These are phyloP conservation scores for Thereva unica DNA, from an alignment of 2,888 invertebrate genomes.

Conservation along the genomic window DNA sequence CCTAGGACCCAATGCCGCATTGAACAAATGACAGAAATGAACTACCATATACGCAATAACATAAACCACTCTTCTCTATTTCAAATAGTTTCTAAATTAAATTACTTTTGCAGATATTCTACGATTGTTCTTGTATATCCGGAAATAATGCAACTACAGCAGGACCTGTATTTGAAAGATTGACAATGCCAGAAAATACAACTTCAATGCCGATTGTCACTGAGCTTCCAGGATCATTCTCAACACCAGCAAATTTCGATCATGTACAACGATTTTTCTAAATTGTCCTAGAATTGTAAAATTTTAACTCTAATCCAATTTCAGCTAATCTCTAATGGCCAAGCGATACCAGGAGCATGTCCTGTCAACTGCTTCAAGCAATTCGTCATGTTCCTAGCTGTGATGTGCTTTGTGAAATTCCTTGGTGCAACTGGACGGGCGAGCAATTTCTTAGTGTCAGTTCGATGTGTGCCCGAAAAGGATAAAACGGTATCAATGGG, in stretches of 20 bases:
- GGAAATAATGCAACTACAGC: conserved; percentile 42
- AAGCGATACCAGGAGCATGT: conserved; percentile 62
- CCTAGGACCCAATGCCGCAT: no score
- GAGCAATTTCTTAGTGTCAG: conserved; percentile 66
- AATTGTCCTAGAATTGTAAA: background rate
- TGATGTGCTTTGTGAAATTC: conserved; percentile 65
- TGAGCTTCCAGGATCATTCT: conserved; percentile 6
- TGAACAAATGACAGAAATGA: no score
- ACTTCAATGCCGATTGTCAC: conserved; percentile 5
- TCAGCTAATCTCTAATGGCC: conserved; percentile 52
- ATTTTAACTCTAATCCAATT: background rate
- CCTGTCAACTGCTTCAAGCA: conserved; percentile 63
- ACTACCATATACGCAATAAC: no score
- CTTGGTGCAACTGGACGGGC: conserved; percentile 65
- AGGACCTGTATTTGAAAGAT: conserved; percentile 47
- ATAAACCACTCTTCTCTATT: no score
- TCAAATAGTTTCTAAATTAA: no score
- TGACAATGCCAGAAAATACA: conserved; percentile 46
- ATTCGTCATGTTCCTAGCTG: conserved; percentile 62
- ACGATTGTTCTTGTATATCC: conserved; percentile 53
- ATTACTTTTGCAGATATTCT: conserved; percentile 47
- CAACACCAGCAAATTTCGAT: conserved; percentile 2
- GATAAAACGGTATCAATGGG: conserved; percentile 76
- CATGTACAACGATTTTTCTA: conserved; percentile 10
- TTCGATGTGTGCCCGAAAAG: conserved; percentile 71